Evolutionary conservation across 92 coral and sea anemone species (phyloP), one percentile per base, ranked within the genome.

Genomic region (Anthopleura xanthogrammica): DNA sequence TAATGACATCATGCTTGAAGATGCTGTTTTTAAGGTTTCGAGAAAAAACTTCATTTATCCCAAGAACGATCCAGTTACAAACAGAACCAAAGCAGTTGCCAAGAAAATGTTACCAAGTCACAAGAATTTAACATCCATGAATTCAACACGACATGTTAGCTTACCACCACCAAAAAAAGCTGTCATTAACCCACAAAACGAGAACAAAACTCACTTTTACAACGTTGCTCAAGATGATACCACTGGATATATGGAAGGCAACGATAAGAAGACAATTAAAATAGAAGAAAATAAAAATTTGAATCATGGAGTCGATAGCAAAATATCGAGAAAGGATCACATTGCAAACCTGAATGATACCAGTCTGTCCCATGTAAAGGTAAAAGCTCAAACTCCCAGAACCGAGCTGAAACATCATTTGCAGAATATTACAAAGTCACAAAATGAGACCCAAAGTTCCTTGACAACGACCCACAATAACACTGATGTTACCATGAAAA

Each of bases 201-300:
- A 12, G 20, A 23, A 20, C 11, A 50, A 68, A 52, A 68, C 16
- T 41, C 84, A 68, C 77, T 81, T 81, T n/a, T 81, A 43, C 65
- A 71, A 80, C 11, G 77, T 52, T 68, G 23, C 16, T n/a, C 52
- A 70, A 52, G 84, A 81, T 24, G 74, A 81, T 17, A 70, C 84
- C 12, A 81, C 84, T 24, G 84, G 77, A 10, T 77, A n/a, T 29
- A 68, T 68, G 58, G 80, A 77, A 23, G 65, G n/a, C 9, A 52
- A 7, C 12, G 65, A 77, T 13, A 50, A 77, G 36, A 77, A 24
- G 58, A 77, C 17, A 11, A 23, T 12, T 36, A 68, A 36, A 68
- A 5, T 3, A 8, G 43, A 23, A 9, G 42, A 68, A 16, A 29
- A 1, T 29, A 29, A 29, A 29, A 16, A 20, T 17, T 0, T 22